Conservation (phyloP, 2,797 vertebrate species). For the Podargus strigoides region DNA sequence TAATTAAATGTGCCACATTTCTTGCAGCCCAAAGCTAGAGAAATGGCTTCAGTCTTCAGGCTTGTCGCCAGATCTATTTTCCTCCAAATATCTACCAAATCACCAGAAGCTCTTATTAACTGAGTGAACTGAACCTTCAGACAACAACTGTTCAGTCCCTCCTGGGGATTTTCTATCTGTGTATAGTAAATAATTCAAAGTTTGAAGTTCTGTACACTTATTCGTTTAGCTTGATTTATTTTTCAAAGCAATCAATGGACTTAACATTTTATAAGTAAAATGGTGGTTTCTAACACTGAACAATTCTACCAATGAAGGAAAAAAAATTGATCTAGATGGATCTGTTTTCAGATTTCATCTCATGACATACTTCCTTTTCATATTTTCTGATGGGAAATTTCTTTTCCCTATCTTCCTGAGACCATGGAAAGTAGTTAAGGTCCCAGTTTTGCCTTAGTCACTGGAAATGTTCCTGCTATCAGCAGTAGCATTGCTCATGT, state of each 20-base stretch:
- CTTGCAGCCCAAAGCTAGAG: neutral
- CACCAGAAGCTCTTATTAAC: slow-evolving; percentile 49
- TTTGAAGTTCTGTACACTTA: neutral
- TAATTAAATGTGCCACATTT: slow-evolving; percentile 30
- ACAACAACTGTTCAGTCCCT: slow-evolving; percentile 36
- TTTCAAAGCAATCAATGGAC: neutral
- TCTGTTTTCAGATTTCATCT: neutral
- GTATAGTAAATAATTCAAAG: slow-evolving; percentile 26
- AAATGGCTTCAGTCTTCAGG: slow-evolving; percentile 32
- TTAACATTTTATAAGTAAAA: neutral
- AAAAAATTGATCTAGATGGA: neutral
- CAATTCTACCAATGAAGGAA: neutral
- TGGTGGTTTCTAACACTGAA: neutral
- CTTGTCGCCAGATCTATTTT: slow-evolving; percentile 34
- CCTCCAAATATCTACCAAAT: slow-evolving; percentile 40
- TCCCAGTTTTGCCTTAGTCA: neutral
- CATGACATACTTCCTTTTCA: neutral
- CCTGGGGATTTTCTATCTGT: neutral
- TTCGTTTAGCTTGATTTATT: neutral
- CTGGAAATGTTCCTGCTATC: neutral
- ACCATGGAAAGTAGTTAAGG: neutral
- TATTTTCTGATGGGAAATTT: neutral
- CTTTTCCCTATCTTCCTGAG: neutral
- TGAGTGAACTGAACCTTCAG: slow-evolving; percentile 42
- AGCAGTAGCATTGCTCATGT: neutral